phyloP scores from a whole-genome alignment of 2,888 invertebrate species.

The Drosophila atripex region DNA sequence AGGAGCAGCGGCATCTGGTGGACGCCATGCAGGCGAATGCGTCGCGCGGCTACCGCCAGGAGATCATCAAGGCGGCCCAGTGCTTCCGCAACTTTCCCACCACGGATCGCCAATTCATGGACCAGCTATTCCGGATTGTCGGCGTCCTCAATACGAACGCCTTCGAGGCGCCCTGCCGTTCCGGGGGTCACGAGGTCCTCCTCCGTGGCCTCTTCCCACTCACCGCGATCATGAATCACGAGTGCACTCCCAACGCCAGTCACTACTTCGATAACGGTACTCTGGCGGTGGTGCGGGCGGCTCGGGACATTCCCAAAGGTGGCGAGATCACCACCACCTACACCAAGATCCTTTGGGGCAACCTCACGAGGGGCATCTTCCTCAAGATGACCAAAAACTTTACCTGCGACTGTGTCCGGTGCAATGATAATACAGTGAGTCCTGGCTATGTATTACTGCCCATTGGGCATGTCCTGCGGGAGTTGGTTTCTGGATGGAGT shows the following conservation, averaged over 20 bases:
- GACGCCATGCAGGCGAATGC: slow-evolving; percentile 83
- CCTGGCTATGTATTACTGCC: not conserved
- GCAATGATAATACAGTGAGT: slow-evolving; percentile 88
- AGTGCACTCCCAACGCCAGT: slow-evolving; percentile 89
- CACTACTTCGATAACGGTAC: slow-evolving; percentile 87
- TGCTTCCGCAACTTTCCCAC: slow-evolving; percentile 83
- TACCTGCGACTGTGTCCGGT: slow-evolving; percentile 88
- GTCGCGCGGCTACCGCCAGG: slow-evolving; percentile 80
- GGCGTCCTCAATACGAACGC: slow-evolving; percentile 84
- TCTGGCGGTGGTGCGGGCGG: slow-evolving; percentile 87
- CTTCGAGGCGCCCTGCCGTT: slow-evolving; percentile 82
- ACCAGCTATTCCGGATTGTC: slow-evolving; percentile 80
- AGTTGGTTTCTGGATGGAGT: no score
- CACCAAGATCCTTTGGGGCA: slow-evolving; percentile 89
- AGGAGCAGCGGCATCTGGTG: slow-evolving; percentile 80
- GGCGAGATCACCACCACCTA: slow-evolving; percentile 89
- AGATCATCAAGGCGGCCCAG: slow-evolving; percentile 81
- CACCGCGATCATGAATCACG: slow-evolving; percentile 89
- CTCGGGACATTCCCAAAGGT: slow-evolving; percentile 87
- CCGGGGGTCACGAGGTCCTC: slow-evolving; percentile 82
- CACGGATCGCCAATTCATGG: slow-evolving; percentile 79
- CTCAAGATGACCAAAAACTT: slow-evolving; percentile 88
- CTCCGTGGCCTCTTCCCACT: slow-evolving; percentile 88
- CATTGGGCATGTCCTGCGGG: no score
- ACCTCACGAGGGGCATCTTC: slow-evolving; percentile 87